These are phyloP conservation scores for Brachyalestes nurse DNA, from an alignment of 2,797 vertebrate species.

Conservation along the genomic window DNA sequence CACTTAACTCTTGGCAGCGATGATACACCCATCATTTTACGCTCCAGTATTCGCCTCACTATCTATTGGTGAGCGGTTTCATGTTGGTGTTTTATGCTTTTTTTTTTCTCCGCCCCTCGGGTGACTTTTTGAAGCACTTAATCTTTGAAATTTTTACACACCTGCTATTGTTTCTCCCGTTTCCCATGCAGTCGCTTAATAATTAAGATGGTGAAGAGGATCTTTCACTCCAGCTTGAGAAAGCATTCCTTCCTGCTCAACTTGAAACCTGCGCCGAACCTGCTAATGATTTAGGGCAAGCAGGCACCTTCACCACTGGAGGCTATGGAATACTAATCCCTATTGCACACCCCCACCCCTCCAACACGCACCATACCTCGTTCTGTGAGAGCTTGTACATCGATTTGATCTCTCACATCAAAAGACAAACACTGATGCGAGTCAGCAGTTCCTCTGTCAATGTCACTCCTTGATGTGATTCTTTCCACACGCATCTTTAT, in stretches of 20 bases:
- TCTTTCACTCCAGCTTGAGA: slow-evolving; percentile 42
- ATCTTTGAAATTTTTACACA: slow-evolving; percentile 53
- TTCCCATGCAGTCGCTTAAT: slow-evolving; percentile 51
- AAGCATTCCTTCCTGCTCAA: slow-evolving; percentile 39
- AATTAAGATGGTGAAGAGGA: slow-evolving; percentile 45
- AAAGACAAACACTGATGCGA: slow-evolving; percentile 99
- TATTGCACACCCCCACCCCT: slow-evolving; percentile 54
- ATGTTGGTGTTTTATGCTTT: slow-evolving; percentile 17
- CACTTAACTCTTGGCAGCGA: slow-evolving; percentile 49
- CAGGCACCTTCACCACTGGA: slow-evolving; percentile 69
- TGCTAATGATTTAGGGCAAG: slow-evolving; percentile 78
- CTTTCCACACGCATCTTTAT: slow-evolving; percentile 91
- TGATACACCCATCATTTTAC: slow-evolving; percentile 39
- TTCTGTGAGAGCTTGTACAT: slow-evolving; percentile 92
- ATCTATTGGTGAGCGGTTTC: slow-evolving; percentile 44
- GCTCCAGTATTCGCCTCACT: slow-evolving; percentile 40
- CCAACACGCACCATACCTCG: slow-evolving; percentile 73
- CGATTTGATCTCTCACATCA: slow-evolving; percentile 99
- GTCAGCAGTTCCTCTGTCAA: slow-evolving; percentile 99
- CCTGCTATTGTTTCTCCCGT: slow-evolving; percentile 55
- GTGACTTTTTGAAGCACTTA: slow-evolving; percentile 56
- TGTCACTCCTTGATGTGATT: slow-evolving; percentile 98
- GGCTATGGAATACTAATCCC: slow-evolving; percentile 96
- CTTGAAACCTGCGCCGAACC: slow-evolving; percentile 59
- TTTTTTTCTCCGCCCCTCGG: slow-evolving; percentile 46